These are phyloP conservation scores for Pandemis cinnamomeana DNA, from an alignment of 2,888 invertebrate species.

Conservation along the genomic window DNA sequence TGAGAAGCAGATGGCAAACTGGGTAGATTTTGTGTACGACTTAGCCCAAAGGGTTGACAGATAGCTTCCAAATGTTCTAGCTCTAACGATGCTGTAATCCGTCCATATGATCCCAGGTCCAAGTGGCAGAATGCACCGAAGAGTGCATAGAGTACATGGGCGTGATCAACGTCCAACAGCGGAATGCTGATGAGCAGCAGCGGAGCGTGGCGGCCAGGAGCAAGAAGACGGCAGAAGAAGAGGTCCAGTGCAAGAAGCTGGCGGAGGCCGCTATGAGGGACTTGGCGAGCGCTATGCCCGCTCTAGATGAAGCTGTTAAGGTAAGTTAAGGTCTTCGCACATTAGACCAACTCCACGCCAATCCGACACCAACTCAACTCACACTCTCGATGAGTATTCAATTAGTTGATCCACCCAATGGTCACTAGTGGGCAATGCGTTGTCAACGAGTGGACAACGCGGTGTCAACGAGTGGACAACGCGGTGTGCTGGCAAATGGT, in stretches of 20 bases:
- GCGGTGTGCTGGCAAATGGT: no score
- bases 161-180: constrained; percentile 91
- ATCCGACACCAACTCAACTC: no score
- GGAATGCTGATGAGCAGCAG: constrained; percentile 92
- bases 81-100: neutral
- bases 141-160: constrained; percentile 95
- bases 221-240: constrained; percentile 91
- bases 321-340: no score
- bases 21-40: neutral
- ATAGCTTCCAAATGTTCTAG: no score
- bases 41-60: neutral
- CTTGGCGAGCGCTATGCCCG: constrained; percentile 93
- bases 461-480: no score
- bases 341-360: no score
- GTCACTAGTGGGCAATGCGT: no score
- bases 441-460: no score
- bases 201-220: constrained; percentile 89
- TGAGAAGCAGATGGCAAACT: no score
- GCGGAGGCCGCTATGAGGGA: constrained; percentile 93
- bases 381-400: no score
- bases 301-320: constrained; percentile 91
- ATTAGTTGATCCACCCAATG: no score
- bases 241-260: constrained; percentile 91
- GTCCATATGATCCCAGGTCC: constrained; percentile 65
- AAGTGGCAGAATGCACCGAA: constrained; percentile 90